Conservation (phyloP, 2,797 vertebrate genomes). For the Pristis pectinata region DNA sequence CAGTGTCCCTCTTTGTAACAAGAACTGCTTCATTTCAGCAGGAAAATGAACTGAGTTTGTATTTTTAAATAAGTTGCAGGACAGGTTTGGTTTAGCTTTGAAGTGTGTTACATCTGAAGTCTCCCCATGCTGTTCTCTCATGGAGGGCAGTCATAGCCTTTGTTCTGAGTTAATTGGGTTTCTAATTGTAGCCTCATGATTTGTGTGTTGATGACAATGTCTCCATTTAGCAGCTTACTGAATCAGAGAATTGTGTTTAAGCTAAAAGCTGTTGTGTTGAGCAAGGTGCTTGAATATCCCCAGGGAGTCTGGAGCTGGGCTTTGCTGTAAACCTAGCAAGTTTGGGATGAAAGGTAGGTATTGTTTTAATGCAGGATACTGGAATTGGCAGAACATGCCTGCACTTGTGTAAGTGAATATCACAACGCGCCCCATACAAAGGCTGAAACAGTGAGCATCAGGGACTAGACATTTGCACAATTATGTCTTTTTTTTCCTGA, state of each 20-base stretch:
- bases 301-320: background rate
- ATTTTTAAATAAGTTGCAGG: background rate
- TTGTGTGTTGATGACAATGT: background rate
- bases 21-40: background rate
- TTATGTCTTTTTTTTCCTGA: background rate
- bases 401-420: conserved; percentile 12
- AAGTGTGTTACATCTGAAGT: background rate
- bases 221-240: background rate
- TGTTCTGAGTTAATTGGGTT: background rate
- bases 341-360: background rate
- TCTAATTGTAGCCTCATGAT: background rate
- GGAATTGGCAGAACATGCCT: background rate
- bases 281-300: background rate
- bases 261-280: background rate
- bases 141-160: background rate
- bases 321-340: background rate
- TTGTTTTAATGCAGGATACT: background rate
- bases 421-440: background rate
- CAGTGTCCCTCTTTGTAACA: background rate
- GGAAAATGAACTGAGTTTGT: background rate
- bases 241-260: background rate
- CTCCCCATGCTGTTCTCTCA: background rate
- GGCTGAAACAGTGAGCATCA: background rate
- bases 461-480: no score
- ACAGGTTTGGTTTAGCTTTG: conserved; percentile 1